Evolutionary conservation across 2,888 invertebrate genomes (phyloP), one percentile per base, ranked within the genome.

Genomic region (Spilosoma lubricipeda): DNA sequence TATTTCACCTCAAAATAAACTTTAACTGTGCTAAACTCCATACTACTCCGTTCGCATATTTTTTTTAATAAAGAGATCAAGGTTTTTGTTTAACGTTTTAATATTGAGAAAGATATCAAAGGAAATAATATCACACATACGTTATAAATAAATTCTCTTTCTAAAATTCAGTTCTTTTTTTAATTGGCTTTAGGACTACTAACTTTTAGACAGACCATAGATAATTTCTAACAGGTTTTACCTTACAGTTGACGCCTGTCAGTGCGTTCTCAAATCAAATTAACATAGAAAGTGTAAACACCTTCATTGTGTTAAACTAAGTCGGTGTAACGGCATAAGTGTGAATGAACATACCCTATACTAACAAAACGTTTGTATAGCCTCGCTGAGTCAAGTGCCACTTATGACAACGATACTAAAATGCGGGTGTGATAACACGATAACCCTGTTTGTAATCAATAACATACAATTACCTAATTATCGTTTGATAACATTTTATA

Each of bases 201-300:
- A n/a, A 15, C 20, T 30, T 45, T 42, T 11, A 30, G 15, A 48
- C 1, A 30, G 18, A 20, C 5, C 39, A 36, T 7, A 67, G 45
- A 48, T 67, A 30, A 30, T 48, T 33, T 36, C n/a, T n/a, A 52
- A 52, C 15, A 36, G 8, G 23, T 36, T 56, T n/a, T 69, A 39
- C n/a, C 27, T 27, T 27, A 59, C n/a, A 64, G 23, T 27, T 23
- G 20, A 15, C 73, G 66, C 56, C 65, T 56, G 65, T 3, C 52
- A 8, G 39, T 56, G 52, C 65, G 70, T 70, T 66, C 70, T 59
- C 66, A 33, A 66, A 59, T 45, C 33, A 20, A 66, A 66, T 66
- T 73, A 73, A 66, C 56, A 66, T 66, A 73, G 70, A 70, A 73
- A 70, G 73, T 73, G 73, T 73, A 56, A 73, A 73, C 70, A 73